A percentile compares a stretch with the other conserved stretches of the same genome.
These are phyloP conservation scores for Conus ventricosus DNA, from an alignment of 1,140 invertebrate species.

Conservation along the genomic window DNA sequence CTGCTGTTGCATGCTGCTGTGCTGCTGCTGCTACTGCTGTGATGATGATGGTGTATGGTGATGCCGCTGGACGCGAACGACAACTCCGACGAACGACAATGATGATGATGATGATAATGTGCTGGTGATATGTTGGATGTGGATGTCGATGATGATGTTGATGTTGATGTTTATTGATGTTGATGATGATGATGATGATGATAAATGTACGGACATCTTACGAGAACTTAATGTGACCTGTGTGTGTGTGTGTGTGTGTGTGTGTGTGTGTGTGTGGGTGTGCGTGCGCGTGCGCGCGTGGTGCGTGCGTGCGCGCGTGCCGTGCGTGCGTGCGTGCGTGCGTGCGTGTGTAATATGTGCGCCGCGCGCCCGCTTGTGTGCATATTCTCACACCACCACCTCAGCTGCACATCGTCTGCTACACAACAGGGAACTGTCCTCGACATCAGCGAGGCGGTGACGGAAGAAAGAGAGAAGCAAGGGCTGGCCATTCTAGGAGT, in stretches of 20 bases:
- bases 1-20: not conserved
- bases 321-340: not conserved
- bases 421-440: constrained; percentile 56
- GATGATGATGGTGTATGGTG: too few relatives aligned
- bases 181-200: too few relatives aligned
- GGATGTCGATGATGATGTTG: not conserved
- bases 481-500: constrained; percentile 66
- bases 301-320: not conserved
- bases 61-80: constrained; percentile 8
- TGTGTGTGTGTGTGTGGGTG: constrained; percentile 14
- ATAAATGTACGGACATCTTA: not conserved
- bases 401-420: constrained; percentile 68
- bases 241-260: constrained; percentile 14
- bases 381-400: not conserved
- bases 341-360: not conserved
- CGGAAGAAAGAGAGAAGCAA: constrained; percentile 39
- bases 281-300: not conserved
- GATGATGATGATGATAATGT: not conserved
- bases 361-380: too few relatives aligned
- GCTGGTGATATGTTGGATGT: too few relatives aligned
- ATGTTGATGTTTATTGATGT: too few relatives aligned
- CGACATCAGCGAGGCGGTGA: constrained; percentile 51
- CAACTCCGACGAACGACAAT: too few relatives aligned
- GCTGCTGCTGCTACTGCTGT: too few relatives aligned
- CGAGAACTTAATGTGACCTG: not conserved